Evolutionary conservation across 2,888 invertebrate species (phyloP), one percentile per base, ranked within the genome.

Genomic region (Latheticus oryzae): DNA sequence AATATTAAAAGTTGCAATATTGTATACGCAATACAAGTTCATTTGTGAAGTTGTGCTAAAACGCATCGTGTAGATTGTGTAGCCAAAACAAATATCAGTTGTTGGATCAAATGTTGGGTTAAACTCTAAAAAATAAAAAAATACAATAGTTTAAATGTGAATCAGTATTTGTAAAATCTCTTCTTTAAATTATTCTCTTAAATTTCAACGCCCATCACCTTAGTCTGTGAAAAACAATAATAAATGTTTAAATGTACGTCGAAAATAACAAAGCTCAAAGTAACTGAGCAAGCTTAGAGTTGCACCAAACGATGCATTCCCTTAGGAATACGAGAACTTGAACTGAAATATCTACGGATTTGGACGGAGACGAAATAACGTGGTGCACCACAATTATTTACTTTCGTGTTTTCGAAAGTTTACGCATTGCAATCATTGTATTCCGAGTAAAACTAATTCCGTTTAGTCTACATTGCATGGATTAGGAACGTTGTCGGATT

Each of bases 361-460:
- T 19, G 26, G 55, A 23, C 40, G 50, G 35, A 35, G 42, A 33
- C 56, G 50, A 42, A 47, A 59, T 59, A 59, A 59, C 58, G 48
- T 53, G 59, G 59, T 28, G 23, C 43, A 38, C 59, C 59, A 51
- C 59, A 59, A 55, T 60, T 63, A 64, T 66, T 66, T 66, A 61
- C 63, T 62, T 63, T 63, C 54, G 61, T 61, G 62, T 62, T 55
- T 59, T 59, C 50, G 59, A 59, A 62, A 63, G 61, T 65, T 63
- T 63, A 58, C 61, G 28, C 24, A 57, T 52, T 58, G 38, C 43
- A 43, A 60, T 61, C 62, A 51, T 52, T 56, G 56, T 63, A 64
- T 65, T 66, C 64, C 64, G 65, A 66, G 66, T 53, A 50, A 38
- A 61, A 30, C 61, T 38, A 52, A 62, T 59, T 62, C 54, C 60